Conservation (phyloP, 1,140 invertebrate species). For the Brachionus plicatilis region DNA sequence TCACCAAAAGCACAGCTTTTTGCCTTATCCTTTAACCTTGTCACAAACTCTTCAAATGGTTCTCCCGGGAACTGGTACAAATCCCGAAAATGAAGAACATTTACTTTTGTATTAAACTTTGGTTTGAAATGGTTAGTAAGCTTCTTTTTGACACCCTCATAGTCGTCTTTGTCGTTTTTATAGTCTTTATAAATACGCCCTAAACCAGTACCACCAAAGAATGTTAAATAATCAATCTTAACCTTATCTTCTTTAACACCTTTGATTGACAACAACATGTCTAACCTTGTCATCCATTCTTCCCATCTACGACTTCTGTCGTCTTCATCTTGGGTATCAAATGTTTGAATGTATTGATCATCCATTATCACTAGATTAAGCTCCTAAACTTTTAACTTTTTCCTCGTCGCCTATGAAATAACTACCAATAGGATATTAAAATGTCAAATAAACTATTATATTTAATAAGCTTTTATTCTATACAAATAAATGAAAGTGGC, state of each 20-base stretch:
- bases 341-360: neutral
- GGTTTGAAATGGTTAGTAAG: neutral
- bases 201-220: neutral
- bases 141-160: neutral
- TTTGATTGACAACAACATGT: neutral
- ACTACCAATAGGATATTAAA: no score
- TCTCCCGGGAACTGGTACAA: neutral
- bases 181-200: neutral
- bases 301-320: slow-evolving; percentile 11
- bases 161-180: neutral
- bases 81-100: neutral
- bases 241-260: neutral
- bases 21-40: neutral
- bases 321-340: neutral
- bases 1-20: neutral
- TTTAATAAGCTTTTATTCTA: no score
- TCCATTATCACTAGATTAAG: neutral
- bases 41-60: neutral
- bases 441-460: no score
- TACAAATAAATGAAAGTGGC: no score
- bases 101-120: neutral
- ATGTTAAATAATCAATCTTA: neutral
- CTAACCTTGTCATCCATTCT: neutral
- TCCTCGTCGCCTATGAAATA: neutral
- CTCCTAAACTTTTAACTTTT: neutral